A percentile compares a stretch with the other conserved stretches of the same genome.
Evolutionary conservation across 2,888 invertebrate species (phyloP).

Genomic region (Gymnoscelis rufifasciata): DNA sequence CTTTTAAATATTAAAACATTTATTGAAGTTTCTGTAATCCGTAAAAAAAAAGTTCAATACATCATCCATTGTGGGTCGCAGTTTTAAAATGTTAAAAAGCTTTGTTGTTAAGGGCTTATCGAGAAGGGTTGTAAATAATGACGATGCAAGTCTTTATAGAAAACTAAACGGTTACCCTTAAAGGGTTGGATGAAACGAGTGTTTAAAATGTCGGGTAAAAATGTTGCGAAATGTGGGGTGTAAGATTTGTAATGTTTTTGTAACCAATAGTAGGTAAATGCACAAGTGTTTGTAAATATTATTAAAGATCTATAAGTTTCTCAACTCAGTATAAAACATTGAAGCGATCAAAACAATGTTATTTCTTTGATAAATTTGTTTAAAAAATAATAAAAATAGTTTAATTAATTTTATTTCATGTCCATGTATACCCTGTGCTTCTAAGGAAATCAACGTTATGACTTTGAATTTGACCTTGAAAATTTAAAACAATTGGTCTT

Average conservation of each 20-base stretch:
- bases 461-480: too few species aligned
- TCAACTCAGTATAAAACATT: too few species aligned
- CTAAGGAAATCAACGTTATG: too few species aligned
- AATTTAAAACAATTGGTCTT: too few species aligned
- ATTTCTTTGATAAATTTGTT: too few species aligned
- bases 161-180: slow-evolving; percentile 61
- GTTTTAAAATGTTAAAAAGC: slow-evolving; percentile 77
- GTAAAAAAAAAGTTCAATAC: slow-evolving; percentile 63
- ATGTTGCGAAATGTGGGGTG: slow-evolving; percentile 9
- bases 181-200: slow-evolving; percentile 24
- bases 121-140: slow-evolving; percentile 78
- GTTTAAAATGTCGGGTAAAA: slow-evolving; percentile 24
- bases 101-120: slow-evolving; percentile 73
- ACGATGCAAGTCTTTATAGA: slow-evolving; percentile 68
- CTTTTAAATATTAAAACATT: slow-evolving; percentile 79
- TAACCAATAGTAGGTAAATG: background rate
- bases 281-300: too few species aligned
- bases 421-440: too few species aligned
- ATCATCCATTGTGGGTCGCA: slow-evolving; percentile 62
- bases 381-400: too few species aligned
- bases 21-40: slow-evolving; percentile 60
- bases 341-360: too few species aligned
- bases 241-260: background rate
- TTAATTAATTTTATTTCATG: too few species aligned
- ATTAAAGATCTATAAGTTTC: too few species aligned